phyloP scores from a whole-genome alignment of 2,797 vertebrate species.

The Eremophila alpestris region DNA sequence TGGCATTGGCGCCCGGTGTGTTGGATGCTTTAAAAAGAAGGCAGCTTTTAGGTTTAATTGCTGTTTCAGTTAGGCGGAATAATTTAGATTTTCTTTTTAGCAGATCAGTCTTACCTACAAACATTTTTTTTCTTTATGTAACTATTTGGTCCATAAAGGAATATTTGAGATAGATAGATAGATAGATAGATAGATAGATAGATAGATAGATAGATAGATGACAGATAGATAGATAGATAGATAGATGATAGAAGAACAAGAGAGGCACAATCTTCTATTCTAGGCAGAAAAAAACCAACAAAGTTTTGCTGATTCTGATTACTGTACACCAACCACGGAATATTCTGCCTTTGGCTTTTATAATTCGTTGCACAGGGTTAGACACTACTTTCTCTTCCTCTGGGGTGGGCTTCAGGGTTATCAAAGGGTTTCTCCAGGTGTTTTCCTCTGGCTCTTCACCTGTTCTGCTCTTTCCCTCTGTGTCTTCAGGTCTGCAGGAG shows the following conservation, averaged over 20 bases:
- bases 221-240: background rate
- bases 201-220: background rate
- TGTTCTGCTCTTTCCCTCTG: background rate
- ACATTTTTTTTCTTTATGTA: background rate
- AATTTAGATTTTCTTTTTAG: background rate
- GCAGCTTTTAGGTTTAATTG: background rate
- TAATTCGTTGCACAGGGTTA: background rate
- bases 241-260: background rate
- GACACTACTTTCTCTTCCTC: background rate
- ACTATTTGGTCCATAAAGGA: background rate
- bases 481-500: background rate
- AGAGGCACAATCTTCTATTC: background rate
- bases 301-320: conserved; percentile 11
- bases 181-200: background rate
- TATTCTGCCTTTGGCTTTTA: background rate
- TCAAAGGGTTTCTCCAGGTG: background rate
- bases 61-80: background rate
- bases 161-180: background rate
- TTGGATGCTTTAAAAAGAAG: conserved; percentile 21
- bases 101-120: background rate
- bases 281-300: background rate
- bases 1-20: background rate
- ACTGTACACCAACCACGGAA: background rate
- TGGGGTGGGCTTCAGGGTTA: background rate
- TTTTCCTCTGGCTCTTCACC: background rate